Evolutionary conservation across 2,113 vertebrate genomes (phyloP).

Genomic region (Chiloscyllium plagiosum): DNA sequence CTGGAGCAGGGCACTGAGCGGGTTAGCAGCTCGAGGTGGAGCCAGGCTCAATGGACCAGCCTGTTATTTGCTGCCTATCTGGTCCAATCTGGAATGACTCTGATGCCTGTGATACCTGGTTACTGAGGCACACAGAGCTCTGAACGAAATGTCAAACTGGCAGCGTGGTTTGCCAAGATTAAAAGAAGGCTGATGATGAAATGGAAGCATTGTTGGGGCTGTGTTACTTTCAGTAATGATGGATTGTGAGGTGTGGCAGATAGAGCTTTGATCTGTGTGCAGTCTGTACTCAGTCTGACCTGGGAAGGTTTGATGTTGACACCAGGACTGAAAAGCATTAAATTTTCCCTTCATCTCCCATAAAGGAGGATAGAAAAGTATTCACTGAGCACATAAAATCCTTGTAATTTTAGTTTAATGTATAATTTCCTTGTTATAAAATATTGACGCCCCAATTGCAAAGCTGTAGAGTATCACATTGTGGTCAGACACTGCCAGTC

Average conservation of each 20-base stretch:
- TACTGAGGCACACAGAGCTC: neutral
- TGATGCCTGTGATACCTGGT: neutral
- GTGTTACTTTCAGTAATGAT: neutral
- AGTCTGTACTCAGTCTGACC: neutral
- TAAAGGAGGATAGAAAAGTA: neutral
- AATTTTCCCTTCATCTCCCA: neutral
- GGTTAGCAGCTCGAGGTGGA: neutral
- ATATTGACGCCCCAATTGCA: neutral
- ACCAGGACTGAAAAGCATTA: neutral
- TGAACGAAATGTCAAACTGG: neutral
- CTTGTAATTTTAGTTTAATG: neutral
- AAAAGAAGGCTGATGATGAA: neutral
- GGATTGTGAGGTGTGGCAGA: neutral
- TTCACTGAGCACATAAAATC: neutral
- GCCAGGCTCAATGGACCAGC: neutral
- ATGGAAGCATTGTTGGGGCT: neutral
- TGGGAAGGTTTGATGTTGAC: neutral
- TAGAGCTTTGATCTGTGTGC: neutral
- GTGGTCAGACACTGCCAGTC: neutral
- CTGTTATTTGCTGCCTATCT: neutral
- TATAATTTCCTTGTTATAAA: neutral
- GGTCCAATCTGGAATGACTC: neutral
- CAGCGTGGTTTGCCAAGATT: neutral
- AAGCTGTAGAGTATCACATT: neutral
- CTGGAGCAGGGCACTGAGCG: too few species aligned